phyloP scores from a whole-genome alignment of 2,888 invertebrate genomes.

The Macaria liturata region DNA sequence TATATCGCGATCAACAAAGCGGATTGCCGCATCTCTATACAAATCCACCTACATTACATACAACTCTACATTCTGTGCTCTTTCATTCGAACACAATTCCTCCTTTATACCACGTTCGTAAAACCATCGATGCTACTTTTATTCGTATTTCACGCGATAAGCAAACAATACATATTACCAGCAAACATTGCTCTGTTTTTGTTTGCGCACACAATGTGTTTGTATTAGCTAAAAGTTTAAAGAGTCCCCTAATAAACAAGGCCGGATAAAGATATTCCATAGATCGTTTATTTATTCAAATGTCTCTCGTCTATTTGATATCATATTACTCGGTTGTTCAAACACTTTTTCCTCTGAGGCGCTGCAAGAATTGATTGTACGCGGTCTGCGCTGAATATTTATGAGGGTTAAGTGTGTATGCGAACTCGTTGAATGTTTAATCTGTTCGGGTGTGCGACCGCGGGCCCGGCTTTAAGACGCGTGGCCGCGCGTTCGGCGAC shows the following conservation, averaged over 20 bases:
- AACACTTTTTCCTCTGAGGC: constrained; percentile 69
- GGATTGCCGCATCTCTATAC: too few relatives aligned
- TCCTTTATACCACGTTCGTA: constrained; percentile 19
- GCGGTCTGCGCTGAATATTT: constrained; percentile 77
- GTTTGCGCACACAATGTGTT: constrained; percentile 35
- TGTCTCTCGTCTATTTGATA: constrained; percentile 63
- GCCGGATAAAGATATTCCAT: constrained; percentile 42
- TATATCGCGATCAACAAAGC: too few relatives aligned
- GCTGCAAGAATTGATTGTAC: constrained; percentile 79
- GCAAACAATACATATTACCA: constrained; percentile 6
- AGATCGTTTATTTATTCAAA: constrained; percentile 65
- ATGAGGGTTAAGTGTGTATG: constrained; percentile 82
- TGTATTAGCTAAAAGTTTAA: constrained; percentile 37
- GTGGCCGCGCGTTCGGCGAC: constrained; percentile 2
- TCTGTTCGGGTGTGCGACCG: constrained; percentile 62
- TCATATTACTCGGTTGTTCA: constrained; percentile 70
- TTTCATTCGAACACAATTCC: too few relatives aligned
- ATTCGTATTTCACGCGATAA: constrained; percentile 42
- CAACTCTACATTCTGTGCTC: too few relatives aligned
- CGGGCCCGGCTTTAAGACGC: constrained; percentile 12
- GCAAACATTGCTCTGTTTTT: background rate
- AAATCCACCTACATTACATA: too few relatives aligned
- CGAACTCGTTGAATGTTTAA: constrained; percentile 82
- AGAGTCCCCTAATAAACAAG: constrained; percentile 31
- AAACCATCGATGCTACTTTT: constrained; percentile 45